Percentiles rank a stretch among this genome's conserved stretches.
Evolutionary conservation across 2,113 vertebrate species (phyloP).

Genomic region (Tiliqua scincoides): DNA sequence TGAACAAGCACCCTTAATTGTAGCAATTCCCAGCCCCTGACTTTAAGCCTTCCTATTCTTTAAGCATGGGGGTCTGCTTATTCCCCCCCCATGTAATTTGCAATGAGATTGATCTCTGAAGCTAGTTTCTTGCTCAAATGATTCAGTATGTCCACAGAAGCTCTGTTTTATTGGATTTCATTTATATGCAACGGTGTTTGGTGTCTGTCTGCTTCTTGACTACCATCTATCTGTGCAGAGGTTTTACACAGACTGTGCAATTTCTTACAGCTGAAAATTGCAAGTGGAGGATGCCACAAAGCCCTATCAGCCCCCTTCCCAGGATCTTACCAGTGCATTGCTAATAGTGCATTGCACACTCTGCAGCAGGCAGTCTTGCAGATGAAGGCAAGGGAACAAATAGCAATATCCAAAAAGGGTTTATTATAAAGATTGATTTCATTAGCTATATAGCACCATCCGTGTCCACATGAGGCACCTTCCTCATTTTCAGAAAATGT

Average conservation of each 20-base stretch:
- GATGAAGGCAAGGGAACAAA: neutral
- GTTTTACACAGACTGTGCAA: neutral
- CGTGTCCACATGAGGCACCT: neutral
- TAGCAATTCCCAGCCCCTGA: neutral
- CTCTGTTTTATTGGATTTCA: neutral
- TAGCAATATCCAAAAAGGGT: neutral
- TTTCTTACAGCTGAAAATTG: neutral
- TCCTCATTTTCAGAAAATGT: neutral
- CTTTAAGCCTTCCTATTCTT: neutral
- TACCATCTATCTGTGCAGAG: neutral
- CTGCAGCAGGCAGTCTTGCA: neutral
- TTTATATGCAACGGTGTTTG: neutral
- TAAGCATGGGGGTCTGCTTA: neutral
- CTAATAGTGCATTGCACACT: neutral
- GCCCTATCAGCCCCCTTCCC: neutral
- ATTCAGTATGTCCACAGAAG: neutral
- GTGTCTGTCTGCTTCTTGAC: neutral
- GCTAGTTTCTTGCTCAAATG: neutral
- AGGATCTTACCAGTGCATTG: neutral
- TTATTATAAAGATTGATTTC: neutral
- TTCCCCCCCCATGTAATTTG: neutral
- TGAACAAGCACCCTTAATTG: neutral
- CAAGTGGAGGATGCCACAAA: neutral
- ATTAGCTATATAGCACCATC: neutral
- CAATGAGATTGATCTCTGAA: conserved; percentile 19